Evolutionary conservation across 23 tunicate genomes (phyloP).

Genomic region (Halocynthia aurantium): DNA sequence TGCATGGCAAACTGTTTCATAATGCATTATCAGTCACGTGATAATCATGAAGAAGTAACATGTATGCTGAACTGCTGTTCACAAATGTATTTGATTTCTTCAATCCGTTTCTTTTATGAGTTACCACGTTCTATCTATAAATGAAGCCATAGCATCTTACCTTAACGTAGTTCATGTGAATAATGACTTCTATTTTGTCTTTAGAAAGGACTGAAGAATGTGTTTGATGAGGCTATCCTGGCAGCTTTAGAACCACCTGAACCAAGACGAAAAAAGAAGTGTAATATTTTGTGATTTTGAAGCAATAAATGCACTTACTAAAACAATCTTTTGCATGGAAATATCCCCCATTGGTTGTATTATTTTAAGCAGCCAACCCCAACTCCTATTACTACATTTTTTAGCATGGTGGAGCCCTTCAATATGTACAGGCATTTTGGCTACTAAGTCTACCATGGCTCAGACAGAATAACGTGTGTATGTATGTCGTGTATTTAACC

Average conservation of each 20-base stretch:
- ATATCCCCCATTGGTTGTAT: too few species aligned
- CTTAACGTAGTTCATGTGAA: too few species aligned
- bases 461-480: too few species aligned
- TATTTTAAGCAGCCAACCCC: too few species aligned
- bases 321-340: neutral
- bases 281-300: slow-evolving; percentile 52
- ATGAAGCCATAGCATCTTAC: neutral
- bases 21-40: neutral
- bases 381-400: neutral
- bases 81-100: neutral
- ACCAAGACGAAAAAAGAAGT: slow-evolving; percentile 39
- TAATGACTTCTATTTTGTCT: slow-evolving; percentile 6
- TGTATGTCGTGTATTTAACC: too few species aligned
- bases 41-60: neutral
- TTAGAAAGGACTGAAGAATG: slow-evolving; percentile 98
- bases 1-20: too few species aligned
- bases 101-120: neutral
- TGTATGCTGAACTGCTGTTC: neutral
- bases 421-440: neutral
- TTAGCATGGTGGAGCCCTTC: slow-evolving; percentile 2
- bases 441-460: neutral
- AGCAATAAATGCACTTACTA: slow-evolving; percentile 10
- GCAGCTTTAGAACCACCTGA: slow-evolving; percentile 98
- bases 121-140: neutral
- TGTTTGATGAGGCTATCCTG: slow-evolving; percentile 97